phyloP scores from a whole-genome alignment of 2,888 invertebrate genomes.

The Halictus ligatus region DNA sequence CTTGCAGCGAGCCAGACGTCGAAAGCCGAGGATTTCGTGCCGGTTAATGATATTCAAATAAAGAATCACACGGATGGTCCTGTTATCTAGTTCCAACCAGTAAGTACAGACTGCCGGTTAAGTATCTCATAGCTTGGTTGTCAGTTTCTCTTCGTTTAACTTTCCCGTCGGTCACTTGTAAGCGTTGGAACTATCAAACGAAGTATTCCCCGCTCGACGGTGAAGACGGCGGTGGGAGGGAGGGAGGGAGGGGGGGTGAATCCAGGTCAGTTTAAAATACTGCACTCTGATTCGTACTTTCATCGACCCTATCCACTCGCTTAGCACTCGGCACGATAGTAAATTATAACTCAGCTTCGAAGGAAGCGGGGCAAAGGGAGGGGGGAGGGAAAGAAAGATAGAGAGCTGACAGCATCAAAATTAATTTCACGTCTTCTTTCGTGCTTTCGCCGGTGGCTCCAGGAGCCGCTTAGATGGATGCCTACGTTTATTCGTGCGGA shows the following conservation, averaged over 20 bases:
- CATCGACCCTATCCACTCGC: slow-evolving; percentile 51
- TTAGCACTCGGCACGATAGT: slow-evolving; percentile 43
- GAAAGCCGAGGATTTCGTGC: neutral
- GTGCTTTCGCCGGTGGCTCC: slow-evolving; percentile 30
- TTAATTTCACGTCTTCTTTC: slow-evolving; percentile 64
- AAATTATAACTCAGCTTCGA: slow-evolving; percentile 56
- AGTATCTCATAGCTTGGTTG: neutral
- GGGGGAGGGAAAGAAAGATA: neutral
- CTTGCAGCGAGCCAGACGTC: neutral
- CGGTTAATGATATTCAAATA: slow-evolving; percentile 3
- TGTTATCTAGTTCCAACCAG: neutral
- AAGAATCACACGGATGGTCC: neutral
- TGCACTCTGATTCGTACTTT: slow-evolving; percentile 49
- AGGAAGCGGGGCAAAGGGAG: neutral
- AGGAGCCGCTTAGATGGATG: slow-evolving; percentile 48
- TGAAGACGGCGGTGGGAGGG: too few relatives aligned
- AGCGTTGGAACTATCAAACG: slow-evolving; percentile 9
- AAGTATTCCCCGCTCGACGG: neutral
- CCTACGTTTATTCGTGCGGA: slow-evolving; percentile 58
- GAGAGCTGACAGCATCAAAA: slow-evolving; percentile 53
- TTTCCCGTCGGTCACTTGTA: slow-evolving; percentile 1
- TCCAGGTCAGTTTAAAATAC: slow-evolving; percentile 59
- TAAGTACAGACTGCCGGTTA: neutral
- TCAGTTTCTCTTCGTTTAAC: slow-evolving; percentile 6
- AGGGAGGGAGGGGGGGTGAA: slow-evolving; percentile 2